Base-by-base conservation (phyloP, 2,888 invertebrate genomes). In the Diplazon laetatorius region DNA sequence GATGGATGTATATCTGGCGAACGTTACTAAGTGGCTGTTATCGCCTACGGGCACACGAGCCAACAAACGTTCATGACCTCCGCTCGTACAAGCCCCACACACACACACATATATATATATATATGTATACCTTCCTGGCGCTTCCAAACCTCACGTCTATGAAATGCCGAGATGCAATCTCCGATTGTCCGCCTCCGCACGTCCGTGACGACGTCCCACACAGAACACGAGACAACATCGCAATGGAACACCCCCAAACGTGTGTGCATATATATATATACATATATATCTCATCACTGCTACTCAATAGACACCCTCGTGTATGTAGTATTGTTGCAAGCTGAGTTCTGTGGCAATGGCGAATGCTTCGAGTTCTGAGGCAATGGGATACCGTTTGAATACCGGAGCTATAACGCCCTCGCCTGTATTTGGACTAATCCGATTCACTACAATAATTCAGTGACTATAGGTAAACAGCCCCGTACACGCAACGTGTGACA, bases 41-140 rank as follows among this genome's bases (percentile, higher is more conserved):
- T 86, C 84, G 81, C 70, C 59, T 81, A 82, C 69, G 81, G 63
- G 63, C 80, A 83, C 80, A 83, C 81, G 79, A 81, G 82, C 81
- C 80, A 83, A 79, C 82, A 78, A 76, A 78, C 82, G 82, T 81
- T 82, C 78, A 82, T 83, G 83, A 80, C 79, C 82, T 25, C 14
- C 22, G 10, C 30, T 16, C 22, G 18, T 42, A 25, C 37, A 22
- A n/a, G 39, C 22, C 25, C 37, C 48, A 4, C 12, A 30, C 30
- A 30, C n/a, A n/a, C n/a, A n/a, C n/a, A n/a, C n/a, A n/a, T n/a
- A n/a, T n/a, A n/a, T n/a, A n/a, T n/a, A n/a, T n/a, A n/a, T n/a
- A n/a, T n/a, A 6, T 30, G 4, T 42, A 14, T 30, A 9, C 35
- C 16, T 37, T 37, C 16, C 46, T 42, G 3, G 63, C 30, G 14